Conservation (phyloP, 2,888 invertebrate species). For the Corbicula japonica region DNA sequence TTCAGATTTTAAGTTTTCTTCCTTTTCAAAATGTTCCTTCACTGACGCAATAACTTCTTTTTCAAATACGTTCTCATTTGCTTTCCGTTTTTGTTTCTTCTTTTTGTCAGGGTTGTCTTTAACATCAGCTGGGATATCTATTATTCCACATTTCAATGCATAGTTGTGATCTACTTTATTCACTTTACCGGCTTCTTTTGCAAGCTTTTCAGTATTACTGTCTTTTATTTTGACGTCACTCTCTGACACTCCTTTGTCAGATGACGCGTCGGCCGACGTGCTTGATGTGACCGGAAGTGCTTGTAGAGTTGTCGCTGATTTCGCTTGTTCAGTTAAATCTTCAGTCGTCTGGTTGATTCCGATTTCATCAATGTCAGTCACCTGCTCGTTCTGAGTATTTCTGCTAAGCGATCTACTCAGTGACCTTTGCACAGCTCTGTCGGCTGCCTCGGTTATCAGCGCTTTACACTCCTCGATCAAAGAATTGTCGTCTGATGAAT, state of each 20-base stretch:
- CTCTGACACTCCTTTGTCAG: no score
- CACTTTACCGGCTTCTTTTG: neutral
- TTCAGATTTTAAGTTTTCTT: constrained; percentile 7
- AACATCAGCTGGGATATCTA: neutral
- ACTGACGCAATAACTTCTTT: constrained; percentile 46
- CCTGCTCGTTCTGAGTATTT: constrained; percentile 7
- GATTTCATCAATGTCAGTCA: constrained; percentile 17
- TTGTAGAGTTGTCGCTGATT: neutral
- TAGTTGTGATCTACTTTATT: neutral
- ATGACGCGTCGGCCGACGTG: neutral
- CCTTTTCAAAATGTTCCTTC: constrained; percentile 21
- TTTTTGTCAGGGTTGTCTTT: neutral
- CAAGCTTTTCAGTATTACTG: neutral
- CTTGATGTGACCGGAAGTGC: neutral
- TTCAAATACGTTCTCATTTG: constrained; percentile 17
- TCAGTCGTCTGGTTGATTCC: neutral
- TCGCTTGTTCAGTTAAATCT: constrained; percentile 18
- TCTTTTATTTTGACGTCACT: neutral
- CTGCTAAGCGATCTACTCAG: constrained; percentile 16
- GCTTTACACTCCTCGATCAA: constrained; percentile 48
- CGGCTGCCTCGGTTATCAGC: constrained; percentile 45
- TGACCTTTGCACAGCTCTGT: constrained; percentile 30
- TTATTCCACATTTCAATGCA: constrained; percentile 33
- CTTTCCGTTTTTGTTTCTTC: constrained; percentile 5
- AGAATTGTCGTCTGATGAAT: no score